Evolutionary conservation across 2,797 vertebrate species (phyloP), one percentile per base, ranked within the genome.

Genomic region (Petrocephalus sullivani): DNA sequence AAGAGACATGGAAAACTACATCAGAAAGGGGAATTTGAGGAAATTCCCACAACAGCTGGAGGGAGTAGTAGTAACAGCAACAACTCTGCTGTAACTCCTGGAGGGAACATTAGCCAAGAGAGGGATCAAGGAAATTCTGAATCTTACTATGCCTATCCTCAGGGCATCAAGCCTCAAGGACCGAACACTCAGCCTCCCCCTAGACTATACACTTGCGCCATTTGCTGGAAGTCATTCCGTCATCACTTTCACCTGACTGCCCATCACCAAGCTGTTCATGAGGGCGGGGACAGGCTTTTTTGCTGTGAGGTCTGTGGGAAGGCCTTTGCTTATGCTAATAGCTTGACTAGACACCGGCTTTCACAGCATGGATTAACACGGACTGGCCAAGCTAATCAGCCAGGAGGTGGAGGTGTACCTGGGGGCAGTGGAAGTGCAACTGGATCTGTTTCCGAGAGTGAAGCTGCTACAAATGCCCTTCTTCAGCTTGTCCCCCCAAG

Each of bases 171-270:
- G 91, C 93, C 94, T 90, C 94, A 96, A 94, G 93, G 93, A 57
- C 19, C 94, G 91, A 89, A 95, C 92, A 37, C 93, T 90, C 87
- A 96, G 90, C 93, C 93, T 3, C 94, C 94, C 61, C 94, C 96
- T 89, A 94, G 97, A 2, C 96, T 96, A 4, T 98, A 98, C 93
- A 96, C 96, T 37, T 98, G 97, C 86, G 96, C 97, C 0, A 96
- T 98, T 89, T 99, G 98, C 23, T 98, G 97, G 92, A 98, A 98
- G 90, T 97, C 97, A 0, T 98, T 98, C 91, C 97, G 97, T 94
- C 97, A 97, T 90, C 97, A 98, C 12, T 97, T 98, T 54, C 93
- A 98, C 85, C 94, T 99, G 58, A 96, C 96, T 87, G 97, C 96
- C 90, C 96, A 96, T 90, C 97, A 98, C 92, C 97, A 97, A 90